These are phyloP conservation scores for Hoplias malabaricus DNA, from an alignment of 2,113 vertebrate species.

Conservation along the genomic window DNA sequence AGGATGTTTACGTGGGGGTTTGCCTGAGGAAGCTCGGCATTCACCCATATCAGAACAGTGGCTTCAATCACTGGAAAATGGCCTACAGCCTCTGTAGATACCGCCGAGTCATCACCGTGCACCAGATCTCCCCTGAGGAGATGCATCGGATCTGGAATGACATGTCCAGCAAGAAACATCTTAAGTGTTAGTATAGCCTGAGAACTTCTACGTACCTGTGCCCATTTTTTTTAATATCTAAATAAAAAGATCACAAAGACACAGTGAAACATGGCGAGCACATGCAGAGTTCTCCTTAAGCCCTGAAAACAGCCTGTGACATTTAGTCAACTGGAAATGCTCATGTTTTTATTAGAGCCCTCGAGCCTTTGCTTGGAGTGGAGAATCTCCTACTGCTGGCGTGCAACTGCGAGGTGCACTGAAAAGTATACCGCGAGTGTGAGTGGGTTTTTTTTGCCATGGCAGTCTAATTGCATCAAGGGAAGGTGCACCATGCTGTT, in stretches of 20 bases:
- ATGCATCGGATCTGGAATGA: slow-evolving; percentile 99
- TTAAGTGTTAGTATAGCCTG: slow-evolving; percentile 84
- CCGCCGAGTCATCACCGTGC: slow-evolving; percentile 93
- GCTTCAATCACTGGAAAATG: slow-evolving; percentile 99
- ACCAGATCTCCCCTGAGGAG: slow-evolving; percentile 98
- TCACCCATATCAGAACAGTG: slow-evolving; percentile 98
- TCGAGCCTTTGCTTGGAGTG: neutral
- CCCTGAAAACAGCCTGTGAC: neutral
- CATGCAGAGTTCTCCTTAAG: slow-evolving; percentile 7
- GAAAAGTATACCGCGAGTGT: neutral
- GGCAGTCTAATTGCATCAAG: neutral
- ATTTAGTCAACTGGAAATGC: neutral
- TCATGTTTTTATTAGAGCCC: neutral
- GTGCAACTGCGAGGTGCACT: neutral
- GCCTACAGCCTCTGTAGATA: slow-evolving; percentile 97
- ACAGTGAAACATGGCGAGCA: neutral
- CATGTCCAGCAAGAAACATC: slow-evolving; percentile 99
- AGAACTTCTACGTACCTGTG: slow-evolving; percentile 6
- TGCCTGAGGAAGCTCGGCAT: slow-evolving; percentile 95
- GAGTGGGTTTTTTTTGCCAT: slow-evolving; percentile 21
- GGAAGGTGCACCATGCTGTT: neutral
- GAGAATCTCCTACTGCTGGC: slow-evolving; percentile 1
- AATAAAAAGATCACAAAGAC: neutral
- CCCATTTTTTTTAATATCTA: neutral
- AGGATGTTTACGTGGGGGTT: slow-evolving; percentile 96